A percentile compares a stretch with the other conserved stretches of the same genome.
These are phyloP conservation scores for Diabrotica undecimpunctata DNA, from an alignment of 1,140 invertebrate species.

Conservation along the genomic window DNA sequence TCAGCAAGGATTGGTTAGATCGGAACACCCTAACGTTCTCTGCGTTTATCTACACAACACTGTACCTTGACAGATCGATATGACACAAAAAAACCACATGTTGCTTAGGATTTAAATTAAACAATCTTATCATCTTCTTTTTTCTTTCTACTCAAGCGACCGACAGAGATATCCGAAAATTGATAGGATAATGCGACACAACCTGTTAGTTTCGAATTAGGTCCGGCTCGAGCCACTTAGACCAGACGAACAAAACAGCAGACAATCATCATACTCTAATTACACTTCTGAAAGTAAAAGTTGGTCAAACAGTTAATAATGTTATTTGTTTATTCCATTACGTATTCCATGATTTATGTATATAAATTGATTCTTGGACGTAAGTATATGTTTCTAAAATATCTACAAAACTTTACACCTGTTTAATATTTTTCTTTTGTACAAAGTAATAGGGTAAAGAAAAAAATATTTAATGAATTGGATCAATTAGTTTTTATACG, in stretches of 20 bases:
- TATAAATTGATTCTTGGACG: too few species aligned
- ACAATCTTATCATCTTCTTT: conserved; percentile 10
- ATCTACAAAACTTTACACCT: too few species aligned
- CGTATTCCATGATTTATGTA: too few species aligned
- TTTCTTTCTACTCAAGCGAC: neutral
- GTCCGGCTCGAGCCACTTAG: neutral
- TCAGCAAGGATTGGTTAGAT: conserved; percentile 8
- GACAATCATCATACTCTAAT: conserved; percentile 5
- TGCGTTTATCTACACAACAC: conserved; percentile 17
- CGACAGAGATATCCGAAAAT: conserved; percentile 12
- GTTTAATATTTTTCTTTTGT: too few species aligned
- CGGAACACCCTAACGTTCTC: conserved; percentile 22
- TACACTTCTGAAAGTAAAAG: too few species aligned
- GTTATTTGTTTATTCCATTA: too few species aligned
- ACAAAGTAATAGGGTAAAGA: too few species aligned
- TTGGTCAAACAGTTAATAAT: too few species aligned
- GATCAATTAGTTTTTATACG: too few species aligned
- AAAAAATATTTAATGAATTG: too few species aligned
- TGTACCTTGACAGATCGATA: conserved; percentile 38
- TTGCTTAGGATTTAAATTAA: conserved; percentile 31
- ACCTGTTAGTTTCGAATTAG: conserved; percentile 8
- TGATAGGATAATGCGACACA: conserved; percentile 20
- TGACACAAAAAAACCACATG: conserved; percentile 36
- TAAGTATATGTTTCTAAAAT: too few species aligned
- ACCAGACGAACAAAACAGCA: neutral